A percentile compares a stretch with the other conserved stretches of the same genome.
Evolutionary conservation across 2,113 vertebrate genomes (phyloP).

Genomic region (Chaetodon auriga): DNA sequence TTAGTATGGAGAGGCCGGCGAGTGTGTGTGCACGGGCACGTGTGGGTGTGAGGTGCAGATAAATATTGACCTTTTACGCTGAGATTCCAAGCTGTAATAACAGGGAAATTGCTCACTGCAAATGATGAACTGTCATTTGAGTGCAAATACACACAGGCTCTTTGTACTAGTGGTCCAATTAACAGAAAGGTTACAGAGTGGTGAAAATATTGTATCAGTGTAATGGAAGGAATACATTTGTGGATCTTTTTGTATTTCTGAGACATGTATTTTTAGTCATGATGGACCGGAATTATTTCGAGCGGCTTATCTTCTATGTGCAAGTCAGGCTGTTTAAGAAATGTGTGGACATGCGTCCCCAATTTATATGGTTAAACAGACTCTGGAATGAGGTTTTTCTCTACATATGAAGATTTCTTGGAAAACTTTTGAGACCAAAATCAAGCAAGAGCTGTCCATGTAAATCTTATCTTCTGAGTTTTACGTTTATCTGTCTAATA

Average conservation of each 20-base stretch:
- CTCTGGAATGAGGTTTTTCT: neutral
- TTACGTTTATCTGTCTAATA: too few relatives aligned
- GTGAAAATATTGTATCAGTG: slow-evolving; percentile 41
- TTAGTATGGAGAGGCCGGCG: slow-evolving; percentile 10
- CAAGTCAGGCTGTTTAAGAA: slow-evolving; percentile 28
- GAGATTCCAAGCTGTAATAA: slow-evolving; percentile 65
- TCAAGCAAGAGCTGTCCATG: neutral
- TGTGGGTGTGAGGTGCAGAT: slow-evolving; percentile 38
- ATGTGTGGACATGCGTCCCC: neutral
- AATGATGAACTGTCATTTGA: slow-evolving; percentile 72
- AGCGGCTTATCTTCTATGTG: slow-evolving; percentile 11
- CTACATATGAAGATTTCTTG: slow-evolving; percentile 13
- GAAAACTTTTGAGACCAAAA: slow-evolving; percentile 7
- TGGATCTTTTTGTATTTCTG: slow-evolving; percentile 30
- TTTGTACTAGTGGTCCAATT: slow-evolving; percentile 63
- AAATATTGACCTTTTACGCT: slow-evolving; percentile 71
- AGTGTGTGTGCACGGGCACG: slow-evolving; percentile 12
- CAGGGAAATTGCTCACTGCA: slow-evolving; percentile 63
- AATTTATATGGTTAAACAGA: neutral
- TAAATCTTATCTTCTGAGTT: too few relatives aligned
- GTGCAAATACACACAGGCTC: slow-evolving; percentile 64
- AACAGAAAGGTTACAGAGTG: slow-evolving; percentile 62
- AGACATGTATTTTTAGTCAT: slow-evolving; percentile 26
- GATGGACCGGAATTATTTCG: slow-evolving; percentile 19
- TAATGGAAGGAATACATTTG: slow-evolving; percentile 36